phyloP scores from a whole-genome alignment of 2,888 invertebrate genomes.

The Sepioteuthis lessoniana region DNA sequence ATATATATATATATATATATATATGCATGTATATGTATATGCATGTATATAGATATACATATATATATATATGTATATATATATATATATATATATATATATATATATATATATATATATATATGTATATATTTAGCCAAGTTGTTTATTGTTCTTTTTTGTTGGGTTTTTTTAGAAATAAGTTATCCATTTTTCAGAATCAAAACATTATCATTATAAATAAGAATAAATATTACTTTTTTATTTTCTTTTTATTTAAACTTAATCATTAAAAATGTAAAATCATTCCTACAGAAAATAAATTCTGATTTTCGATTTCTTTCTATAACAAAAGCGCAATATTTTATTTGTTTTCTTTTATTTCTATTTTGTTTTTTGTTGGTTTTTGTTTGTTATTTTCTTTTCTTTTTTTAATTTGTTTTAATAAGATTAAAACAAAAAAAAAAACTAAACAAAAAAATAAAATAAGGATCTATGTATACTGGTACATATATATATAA shows the following conservation, averaged over 20 bases:
- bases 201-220: neutral
- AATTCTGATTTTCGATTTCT: neutral
- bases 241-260: neutral
- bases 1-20: too few relatives aligned
- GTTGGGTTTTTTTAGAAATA: neutral
- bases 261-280: neutral
- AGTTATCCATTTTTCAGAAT: neutral
- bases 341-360: neutral
- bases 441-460: neutral
- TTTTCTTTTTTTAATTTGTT: neutral
- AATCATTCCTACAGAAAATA: neutral
- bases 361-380: neutral
- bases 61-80: conserved; percentile 4
- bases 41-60: neutral
- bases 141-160: neutral
- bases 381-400: too few relatives aligned
- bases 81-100: neutral
- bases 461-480: neutral
- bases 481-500: neutral
- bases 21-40: too few relatives aligned
- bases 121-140: conserved; percentile 9
- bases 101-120: neutral
- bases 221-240: neutral
- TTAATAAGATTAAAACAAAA: neutral
- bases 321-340: conserved; percentile 4